phyloP scores from a whole-genome alignment of 2,797 vertebrate species.

The Rousettus madagascariensis region DNA sequence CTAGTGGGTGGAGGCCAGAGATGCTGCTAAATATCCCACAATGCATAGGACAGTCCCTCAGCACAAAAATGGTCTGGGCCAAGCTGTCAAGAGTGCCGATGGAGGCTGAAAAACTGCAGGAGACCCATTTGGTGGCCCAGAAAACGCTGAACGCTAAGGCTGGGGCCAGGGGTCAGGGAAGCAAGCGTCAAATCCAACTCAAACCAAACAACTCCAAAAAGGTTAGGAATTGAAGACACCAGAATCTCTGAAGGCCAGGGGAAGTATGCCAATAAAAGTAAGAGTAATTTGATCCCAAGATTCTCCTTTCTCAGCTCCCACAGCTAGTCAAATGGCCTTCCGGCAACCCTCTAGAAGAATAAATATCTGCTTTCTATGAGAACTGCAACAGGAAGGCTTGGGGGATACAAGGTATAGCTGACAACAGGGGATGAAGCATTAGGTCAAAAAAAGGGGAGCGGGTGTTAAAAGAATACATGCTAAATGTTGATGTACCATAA shows the following conservation, averaged over 20 bases:
- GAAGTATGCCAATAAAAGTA: background rate
- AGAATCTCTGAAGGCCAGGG: background rate
- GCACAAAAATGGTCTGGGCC: background rate
- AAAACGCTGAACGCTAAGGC: background rate
- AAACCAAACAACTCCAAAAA: background rate
- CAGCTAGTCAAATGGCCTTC: background rate
- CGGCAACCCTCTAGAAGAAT: background rate
- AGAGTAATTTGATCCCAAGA: background rate
- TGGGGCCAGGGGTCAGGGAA: background rate
- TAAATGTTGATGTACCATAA: background rate
- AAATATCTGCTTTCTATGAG: background rate
- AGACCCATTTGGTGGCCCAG: background rate
- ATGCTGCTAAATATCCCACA: background rate
- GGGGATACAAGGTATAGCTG: background rate
- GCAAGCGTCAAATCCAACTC: background rate
- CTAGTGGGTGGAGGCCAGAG: background rate
- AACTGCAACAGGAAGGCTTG: constrained; percentile 4
- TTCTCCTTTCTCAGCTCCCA: background rate
- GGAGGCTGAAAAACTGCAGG: background rate
- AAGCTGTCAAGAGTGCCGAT: background rate
- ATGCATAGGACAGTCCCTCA: background rate
- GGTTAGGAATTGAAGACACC: background rate
- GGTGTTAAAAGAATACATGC: background rate
- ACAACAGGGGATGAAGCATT: background rate
- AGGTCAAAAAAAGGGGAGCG: background rate